A percentile compares a stretch with the other conserved stretches of the same genome.
Conservation (phyloP, 2,797 vertebrate genomes). For the Tenualosa thibaudeaui region DNA sequence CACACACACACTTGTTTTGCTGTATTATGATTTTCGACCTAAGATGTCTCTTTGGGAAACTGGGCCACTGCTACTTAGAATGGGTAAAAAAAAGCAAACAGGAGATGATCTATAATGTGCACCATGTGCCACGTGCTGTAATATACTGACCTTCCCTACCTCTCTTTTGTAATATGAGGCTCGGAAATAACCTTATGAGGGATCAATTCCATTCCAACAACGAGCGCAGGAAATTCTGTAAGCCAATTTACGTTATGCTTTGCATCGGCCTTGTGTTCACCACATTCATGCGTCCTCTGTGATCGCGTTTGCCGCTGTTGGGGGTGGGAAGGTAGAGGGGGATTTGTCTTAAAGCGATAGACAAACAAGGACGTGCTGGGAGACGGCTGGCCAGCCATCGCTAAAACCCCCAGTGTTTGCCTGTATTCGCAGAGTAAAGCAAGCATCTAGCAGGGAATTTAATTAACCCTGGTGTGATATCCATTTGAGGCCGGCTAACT, state of each 20-base stretch:
- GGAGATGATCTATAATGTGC: background rate
- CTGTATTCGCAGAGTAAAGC: background rate
- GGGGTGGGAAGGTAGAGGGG: background rate
- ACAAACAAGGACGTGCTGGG: background rate
- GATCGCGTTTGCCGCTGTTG: background rate
- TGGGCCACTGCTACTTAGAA: background rate
- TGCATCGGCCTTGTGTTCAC: background rate
- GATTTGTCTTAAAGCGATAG: slow-evolving; percentile 15
- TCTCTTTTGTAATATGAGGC: background rate
- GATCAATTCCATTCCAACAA: background rate
- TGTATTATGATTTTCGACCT: background rate
- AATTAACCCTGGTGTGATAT: slow-evolving; percentile 18
- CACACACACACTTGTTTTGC: background rate
- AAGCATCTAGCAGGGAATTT: background rate
- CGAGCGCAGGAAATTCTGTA: background rate
- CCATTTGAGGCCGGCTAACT: background rate
- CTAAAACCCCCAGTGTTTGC: background rate
- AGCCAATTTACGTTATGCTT: slow-evolving; percentile 9
- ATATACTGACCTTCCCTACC: background rate
- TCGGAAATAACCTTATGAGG: background rate
- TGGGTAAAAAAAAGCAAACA: background rate
- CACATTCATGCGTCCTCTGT: background rate
- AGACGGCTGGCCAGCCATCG: background rate
- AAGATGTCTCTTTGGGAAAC: background rate
- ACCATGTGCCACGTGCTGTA: background rate